Evolutionary conservation across 2,113 vertebrate genomes (phyloP), one percentile per base, ranked within the genome.

Genomic region (Actenoides hombroni): DNA sequence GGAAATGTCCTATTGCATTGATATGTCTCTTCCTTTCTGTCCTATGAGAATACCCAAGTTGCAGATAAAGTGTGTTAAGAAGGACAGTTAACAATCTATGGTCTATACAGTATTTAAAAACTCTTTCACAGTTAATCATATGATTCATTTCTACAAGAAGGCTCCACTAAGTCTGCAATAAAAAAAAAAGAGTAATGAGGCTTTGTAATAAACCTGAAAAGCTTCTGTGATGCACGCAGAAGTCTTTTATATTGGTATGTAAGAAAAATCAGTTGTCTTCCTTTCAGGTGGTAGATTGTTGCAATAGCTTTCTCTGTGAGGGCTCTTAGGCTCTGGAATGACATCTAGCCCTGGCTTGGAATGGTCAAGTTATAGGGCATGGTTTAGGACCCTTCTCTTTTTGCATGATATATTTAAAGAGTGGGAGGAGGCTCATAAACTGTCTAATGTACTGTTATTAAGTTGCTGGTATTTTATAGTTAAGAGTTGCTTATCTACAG

Each of bases 131-230:
- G 92, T 97, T 96, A 98, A 96, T 96, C 96, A 85, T 94, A 94
- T 90, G 96, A 97, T 97, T 97, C 95, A 98, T 93, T 97, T 95
- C 97, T 97, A 88, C 79, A 95, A 95, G 88, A 90, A 98, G 97
- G 95, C 97, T 97, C 97, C 97, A 93, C 97, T 86, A 97, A 98
- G 98, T 97, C 97, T 98, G 97, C 96, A 96, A 93, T 96, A 97
- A 97, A 97, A 97, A 97, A 88, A 97, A 98, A 25, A 51, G 80
- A 51, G 82, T 97, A 97, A 98, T 97, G 97, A 95, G 92, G 88
- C 90, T 97, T 97, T 96, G 86, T 90, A 97, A 96, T 84, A 96
- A 97, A 97, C 94, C 88, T 93, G 92, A 95, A 89, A 97, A 94
- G 86, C 83, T 71, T 80, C 91, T 95, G 77, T 90, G 97, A 87